phyloP scores from a whole-genome alignment of 1,140 invertebrate genomes.

The Prorops nasuta region DNA sequence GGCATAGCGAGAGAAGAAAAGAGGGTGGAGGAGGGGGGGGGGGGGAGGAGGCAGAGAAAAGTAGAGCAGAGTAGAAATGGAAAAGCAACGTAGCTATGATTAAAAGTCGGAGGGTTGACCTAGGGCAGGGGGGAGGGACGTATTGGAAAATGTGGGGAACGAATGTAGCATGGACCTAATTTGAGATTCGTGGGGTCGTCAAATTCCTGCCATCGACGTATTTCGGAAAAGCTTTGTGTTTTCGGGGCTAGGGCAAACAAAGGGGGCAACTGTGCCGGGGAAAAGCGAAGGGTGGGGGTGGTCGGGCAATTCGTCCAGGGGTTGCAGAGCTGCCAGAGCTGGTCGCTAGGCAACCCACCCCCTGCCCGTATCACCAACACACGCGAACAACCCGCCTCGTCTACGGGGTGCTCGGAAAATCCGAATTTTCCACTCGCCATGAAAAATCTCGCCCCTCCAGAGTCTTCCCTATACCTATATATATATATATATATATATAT shows the following conservation, averaged over 20 bases:
- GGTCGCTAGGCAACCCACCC: constrained; percentile 50
- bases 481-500: too few species aligned
- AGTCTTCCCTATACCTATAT: too few species aligned
- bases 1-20: too few species aligned
- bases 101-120: neutral
- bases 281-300: constrained; percentile 9
- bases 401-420: constrained; percentile 18
- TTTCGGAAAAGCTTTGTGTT: constrained; percentile 35
- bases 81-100: neutral
- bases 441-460: too few species aligned
- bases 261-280: constrained; percentile 2
- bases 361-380: too few species aligned
- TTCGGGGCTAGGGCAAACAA: constrained; percentile 22
- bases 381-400: constrained; percentile 5
- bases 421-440: neutral
- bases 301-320: constrained; percentile 1
- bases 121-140: neutral
- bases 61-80: too few species aligned
- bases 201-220: too few species aligned
- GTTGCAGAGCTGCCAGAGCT: constrained; percentile 24
- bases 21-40: too few species aligned
- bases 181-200: too few species aligned
- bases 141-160: neutral
- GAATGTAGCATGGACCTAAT: too few species aligned
- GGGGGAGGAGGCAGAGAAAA: too few species aligned